Percentiles rank a stretch among this genome's conserved stretches.
Conservation (phyloP, 2,797 vertebrate species). For the Lophotriccus pileatus region DNA sequence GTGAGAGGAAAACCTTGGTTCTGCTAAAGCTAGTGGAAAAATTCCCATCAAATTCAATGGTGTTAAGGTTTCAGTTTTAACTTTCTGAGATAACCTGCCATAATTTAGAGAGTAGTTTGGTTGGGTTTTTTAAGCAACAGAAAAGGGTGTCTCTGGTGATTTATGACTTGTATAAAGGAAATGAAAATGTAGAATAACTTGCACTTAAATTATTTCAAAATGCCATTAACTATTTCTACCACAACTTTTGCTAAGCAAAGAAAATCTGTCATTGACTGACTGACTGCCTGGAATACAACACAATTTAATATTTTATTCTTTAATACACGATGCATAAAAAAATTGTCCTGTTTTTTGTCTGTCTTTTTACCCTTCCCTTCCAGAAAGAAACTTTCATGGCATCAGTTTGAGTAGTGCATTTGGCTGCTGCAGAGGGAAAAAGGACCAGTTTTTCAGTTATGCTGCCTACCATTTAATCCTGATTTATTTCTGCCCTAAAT, state of each 20-base stretch:
- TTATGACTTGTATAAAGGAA: background rate
- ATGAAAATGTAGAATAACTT: background rate
- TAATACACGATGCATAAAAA: background rate
- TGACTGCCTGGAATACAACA: background rate
- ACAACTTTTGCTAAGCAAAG: background rate
- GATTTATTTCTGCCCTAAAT: background rate
- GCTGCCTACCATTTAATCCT: background rate
- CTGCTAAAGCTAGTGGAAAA: background rate
- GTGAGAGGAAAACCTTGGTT: background rate
- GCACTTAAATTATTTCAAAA: background rate
- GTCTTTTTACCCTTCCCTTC: background rate
- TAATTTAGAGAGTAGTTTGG: background rate
- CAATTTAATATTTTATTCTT: background rate
- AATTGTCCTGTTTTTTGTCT: background rate
- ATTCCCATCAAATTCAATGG: background rate
- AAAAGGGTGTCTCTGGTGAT: too few relatives aligned
- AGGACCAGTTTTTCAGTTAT: background rate
- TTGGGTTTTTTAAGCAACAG: too few relatives aligned
- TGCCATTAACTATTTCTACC: background rate
- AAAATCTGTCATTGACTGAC: background rate
- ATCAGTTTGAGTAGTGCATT: background rate
- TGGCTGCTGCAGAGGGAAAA: background rate
- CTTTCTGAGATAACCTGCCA: background rate
- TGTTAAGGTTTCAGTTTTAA: background rate
- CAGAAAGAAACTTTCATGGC: background rate